Base-by-base conservation (phyloP, 2,113 vertebrate genomes). In the Pagrus major region DNA sequence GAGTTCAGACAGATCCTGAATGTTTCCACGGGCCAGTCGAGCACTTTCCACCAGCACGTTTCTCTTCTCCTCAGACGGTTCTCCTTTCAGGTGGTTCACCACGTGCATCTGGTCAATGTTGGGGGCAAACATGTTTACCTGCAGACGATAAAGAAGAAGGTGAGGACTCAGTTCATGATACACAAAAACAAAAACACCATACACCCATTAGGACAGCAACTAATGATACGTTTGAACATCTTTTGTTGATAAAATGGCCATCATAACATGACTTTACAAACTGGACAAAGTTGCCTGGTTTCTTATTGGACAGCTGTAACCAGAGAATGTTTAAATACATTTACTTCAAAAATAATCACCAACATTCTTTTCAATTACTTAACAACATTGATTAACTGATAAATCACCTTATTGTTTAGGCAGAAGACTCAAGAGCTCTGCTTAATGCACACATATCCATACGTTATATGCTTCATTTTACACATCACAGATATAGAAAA, bases 121-220 rank as follows among this genome's bases (percentile, higher is more conserved):
- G 9, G 96, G 96, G 23, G 96, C 96, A 81, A 96, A 96, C 91
- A 96, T 95, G 85, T 95, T 96, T 23, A 96, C 96, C 96, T 97
- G 91, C 23, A 78, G 64, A 6, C 0, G 25, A 69, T 0, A 49
- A 39, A 35, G 35, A 7, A 69, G n/a, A 56, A 51, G 2, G 12
- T 1, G 14, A 44, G 3, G 31, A 49, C 21, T 27, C 9, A 11
- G 15, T 31, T 59, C 31, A 59, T 20, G 5, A 33, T 0, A 11
- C 4, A 33, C 1, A 11, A 54, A 27, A 66, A 10, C 9, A 39
- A 39, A 39, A 9, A 10, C 7, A 46, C 8, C 6, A 10, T 0
- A 6, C 14, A 18, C 41, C 25, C n/a, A 25, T 33, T 0, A 27
- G 14, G 29, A 49, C 10, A n/a, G 9, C 41, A 31, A 35, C n/a